Evolutionary conservation across 2,888 invertebrate genomes (phyloP), one percentile per base, ranked within the genome.

Genomic region (Sceliomorpha sp.): DNA sequence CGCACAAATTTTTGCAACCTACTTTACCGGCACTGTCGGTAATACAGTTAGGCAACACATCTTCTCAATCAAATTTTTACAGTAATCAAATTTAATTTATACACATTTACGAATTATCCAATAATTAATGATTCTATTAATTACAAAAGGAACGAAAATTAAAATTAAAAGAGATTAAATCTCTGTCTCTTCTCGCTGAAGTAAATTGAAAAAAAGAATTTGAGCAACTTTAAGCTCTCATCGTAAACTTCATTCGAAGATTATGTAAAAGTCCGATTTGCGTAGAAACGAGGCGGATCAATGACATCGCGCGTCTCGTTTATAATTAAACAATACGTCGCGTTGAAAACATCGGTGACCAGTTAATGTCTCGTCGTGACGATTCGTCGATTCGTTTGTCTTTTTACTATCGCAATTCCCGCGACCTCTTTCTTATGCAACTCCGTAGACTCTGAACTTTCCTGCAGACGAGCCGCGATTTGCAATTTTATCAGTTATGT

Each of bases 371-470:
- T 60, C 44, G 36, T 45, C 48, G 44, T 40, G 56, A 51, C 56
- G 50, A 70, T 60, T 66, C 36, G 47, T 60, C 66, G 59, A 60
- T 62, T 66, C 51, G 44, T 26, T 45, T 47, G 45, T 56, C 50
- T 70, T 66, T 70, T 62, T 66, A 47, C 37, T 47, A 58, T 58
- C 45, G 55, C 45, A 56, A 67, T 59, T 70, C 68, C 71, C 70
- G 51, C 70, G 74, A 70, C 74, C 74, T 72, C 72, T 62, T 70
- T 75, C 68, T 75, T 75, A 70, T 70, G 75, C 70, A 75, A 70
- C 66, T n/a, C n/a, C n/a, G 32, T 72, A 73, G 72, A 72, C 75
- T 75, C 70, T 75, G 73, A 75, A 72, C 74, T 63, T 72, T 68
- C 48, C 66, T 45, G 60, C 36, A 50, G 53, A 64, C 69, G 56